Percentiles rank a stretch among this genome's conserved stretches.
Conservation (phyloP, 1,140 invertebrate species). For the Cotesia typhae region DNA sequence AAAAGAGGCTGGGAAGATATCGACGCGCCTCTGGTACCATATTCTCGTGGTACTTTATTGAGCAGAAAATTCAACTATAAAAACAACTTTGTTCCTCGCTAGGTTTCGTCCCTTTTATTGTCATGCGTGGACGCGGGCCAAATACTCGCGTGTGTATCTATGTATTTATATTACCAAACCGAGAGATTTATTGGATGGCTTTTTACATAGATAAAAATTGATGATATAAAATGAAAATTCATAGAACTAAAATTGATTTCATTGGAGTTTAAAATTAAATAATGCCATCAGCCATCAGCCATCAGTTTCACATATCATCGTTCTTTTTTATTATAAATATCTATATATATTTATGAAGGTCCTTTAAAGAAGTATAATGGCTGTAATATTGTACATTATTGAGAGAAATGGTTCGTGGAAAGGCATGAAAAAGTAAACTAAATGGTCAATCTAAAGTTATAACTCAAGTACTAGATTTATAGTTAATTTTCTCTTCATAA, state of each 20-base stretch:
- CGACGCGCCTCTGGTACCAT: slow-evolving; percentile 28
- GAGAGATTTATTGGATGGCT: slow-evolving; percentile 21
- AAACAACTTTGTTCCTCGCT: slow-evolving; percentile 50
- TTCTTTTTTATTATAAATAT: not conserved
- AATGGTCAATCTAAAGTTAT: slow-evolving; percentile 12
- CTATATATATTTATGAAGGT: no score
- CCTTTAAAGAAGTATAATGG: not conserved
- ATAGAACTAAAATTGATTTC: slow-evolving; percentile 5
- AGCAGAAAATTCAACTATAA: slow-evolving; percentile 63
- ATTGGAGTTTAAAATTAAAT: not conserved
- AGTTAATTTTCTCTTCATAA: slow-evolving; percentile 6
- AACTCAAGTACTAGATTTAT: slow-evolving; percentile 11
- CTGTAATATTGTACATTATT: not conserved
- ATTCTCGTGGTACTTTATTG: slow-evolving; percentile 57
- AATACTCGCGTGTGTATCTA: not conserved
- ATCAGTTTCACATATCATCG: slow-evolving; percentile 9
- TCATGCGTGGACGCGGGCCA: slow-evolving; percentile 36
- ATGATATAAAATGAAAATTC: slow-evolving; percentile 12
- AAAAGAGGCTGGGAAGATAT: slow-evolving; percentile 25
- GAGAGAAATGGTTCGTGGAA: slow-evolving; percentile 15
- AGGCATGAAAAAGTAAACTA: slow-evolving; percentile 3
- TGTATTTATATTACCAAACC: not conserved
- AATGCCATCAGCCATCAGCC: not conserved
- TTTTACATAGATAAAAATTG: not conserved
- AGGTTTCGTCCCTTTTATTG: slow-evolving; percentile 21